These are phyloP conservation scores for Crotalus horridus DNA, from an alignment of 2,113 vertebrate genomes.

Conservation along the genomic window DNA sequence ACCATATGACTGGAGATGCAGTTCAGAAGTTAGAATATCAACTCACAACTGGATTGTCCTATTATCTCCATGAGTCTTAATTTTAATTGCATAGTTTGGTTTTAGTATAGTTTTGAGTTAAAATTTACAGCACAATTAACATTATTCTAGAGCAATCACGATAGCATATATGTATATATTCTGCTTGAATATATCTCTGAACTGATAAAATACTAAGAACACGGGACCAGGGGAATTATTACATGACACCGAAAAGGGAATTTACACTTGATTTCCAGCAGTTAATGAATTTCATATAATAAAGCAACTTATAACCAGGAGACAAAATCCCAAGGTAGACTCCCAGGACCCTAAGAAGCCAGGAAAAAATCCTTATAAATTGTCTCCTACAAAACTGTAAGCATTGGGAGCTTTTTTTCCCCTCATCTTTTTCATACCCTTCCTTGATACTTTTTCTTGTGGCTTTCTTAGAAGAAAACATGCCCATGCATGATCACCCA, in stretches of 20 bases:
- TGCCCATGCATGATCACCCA: conserved; percentile 17
- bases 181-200: not conserved
- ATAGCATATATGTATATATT: not conserved
- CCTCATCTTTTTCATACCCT: conserved; percentile 22
- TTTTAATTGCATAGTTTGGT: not conserved
- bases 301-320: not conserved
- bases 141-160: not conserved
- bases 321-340: not conserved
- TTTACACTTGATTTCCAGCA: not conserved
- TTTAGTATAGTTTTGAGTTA: not conserved
- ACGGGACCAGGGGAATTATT: not conserved
- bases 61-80: not conserved
- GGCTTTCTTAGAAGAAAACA: conserved; percentile 42
- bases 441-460: conserved; percentile 37
- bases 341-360: conserved; percentile 32
- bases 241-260: not conserved
- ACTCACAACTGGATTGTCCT: not conserved
- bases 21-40: not conserved
- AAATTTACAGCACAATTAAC: not conserved
- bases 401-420: not conserved
- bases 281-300: not conserved
- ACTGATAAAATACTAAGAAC: not conserved
- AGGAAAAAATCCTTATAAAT: conserved; percentile 30
- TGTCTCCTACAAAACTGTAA: not conserved
- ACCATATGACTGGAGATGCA: not conserved